These are phyloP conservation scores for Macaria notata DNA, from an alignment of 2,888 invertebrate genomes.

Conservation along the genomic window DNA sequence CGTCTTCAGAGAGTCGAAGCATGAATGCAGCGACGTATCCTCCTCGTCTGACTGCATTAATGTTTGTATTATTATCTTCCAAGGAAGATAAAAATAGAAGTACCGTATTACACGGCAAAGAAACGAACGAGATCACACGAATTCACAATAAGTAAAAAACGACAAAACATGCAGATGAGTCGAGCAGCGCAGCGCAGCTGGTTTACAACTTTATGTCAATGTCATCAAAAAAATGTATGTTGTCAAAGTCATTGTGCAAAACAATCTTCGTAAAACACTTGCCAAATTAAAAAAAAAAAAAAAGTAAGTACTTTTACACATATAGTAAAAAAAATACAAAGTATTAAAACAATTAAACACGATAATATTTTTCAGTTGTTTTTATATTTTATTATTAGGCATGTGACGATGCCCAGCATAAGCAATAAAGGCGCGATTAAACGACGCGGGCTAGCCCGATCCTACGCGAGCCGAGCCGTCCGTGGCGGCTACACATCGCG, in stretches of 20 bases:
- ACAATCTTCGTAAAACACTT: too few relatives aligned
- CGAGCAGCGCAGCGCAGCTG: not conserved
- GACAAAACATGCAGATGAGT: constrained; percentile 14
- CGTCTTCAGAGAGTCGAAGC: constrained; percentile 73
- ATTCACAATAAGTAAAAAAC: constrained; percentile 15
- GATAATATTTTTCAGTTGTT: too few relatives aligned
- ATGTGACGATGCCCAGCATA: too few relatives aligned
- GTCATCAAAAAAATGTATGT: not conserved
- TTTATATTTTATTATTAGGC: too few relatives aligned
- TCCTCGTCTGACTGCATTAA: constrained; percentile 76
- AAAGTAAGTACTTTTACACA: too few relatives aligned
- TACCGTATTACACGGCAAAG: constrained; percentile 53
- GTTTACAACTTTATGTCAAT: not conserved
- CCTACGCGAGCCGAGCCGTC: too few relatives aligned
- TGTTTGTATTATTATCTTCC: constrained; percentile 64
- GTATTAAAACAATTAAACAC: too few relatives aligned
- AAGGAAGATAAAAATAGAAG: constrained; percentile 71
- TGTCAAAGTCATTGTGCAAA: not conserved
- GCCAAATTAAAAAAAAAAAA: too few relatives aligned
- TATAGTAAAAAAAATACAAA: too few relatives aligned
- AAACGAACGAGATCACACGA: constrained; percentile 29
- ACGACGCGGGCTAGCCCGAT: too few relatives aligned
- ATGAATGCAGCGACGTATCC: constrained; percentile 73
- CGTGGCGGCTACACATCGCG: too few relatives aligned
- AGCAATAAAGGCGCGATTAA: too few relatives aligned